Evolutionary conservation across 2,888 invertebrate species (phyloP), one percentile per base, ranked within the genome.

Genomic region (Clivina fossor): DNA sequence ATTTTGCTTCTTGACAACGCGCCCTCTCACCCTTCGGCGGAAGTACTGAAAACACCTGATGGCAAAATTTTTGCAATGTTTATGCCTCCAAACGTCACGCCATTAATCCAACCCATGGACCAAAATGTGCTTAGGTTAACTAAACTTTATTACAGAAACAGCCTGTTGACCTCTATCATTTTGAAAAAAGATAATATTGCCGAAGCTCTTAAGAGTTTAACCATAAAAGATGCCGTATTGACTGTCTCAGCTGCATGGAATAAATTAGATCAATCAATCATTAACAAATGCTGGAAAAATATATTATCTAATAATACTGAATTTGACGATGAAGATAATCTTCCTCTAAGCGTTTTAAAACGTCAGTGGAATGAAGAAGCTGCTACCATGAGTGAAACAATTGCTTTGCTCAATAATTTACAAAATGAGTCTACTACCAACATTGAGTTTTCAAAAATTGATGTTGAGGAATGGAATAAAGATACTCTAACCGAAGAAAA

Each of bases 281-380:
- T 40, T 40, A 20, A 40, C 19, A 40, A 40, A 40, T 40, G 3
- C 20, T 40, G 40, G 20, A 40, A 20, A n/a, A 20, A 40, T 40
- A 40, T 40, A 19, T 40, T 40, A 16, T 40, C 40, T 40, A 40
- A 40, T 40, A 33, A 33, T 40, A 40, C 40, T 18, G 40, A 20
- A 40, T 40, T 40, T 19, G 40, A 40, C 40, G 20, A 18, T 40
- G 19, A 20, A 33, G 8, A 33, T 33, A 33, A 33, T 33, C 35
- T 33, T 33, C 35, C 35, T 33, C 35, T 33, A 33, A 33, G 35
- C 35, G 35, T 33, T 33, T 33, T 33, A 3, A 33, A 33, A 33
- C 35, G 35, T 16, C 35, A 33, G 35, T 33, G 35, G 35, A 33
- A 33, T 33, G 35, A 33, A 33, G 35, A 33, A 33, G 35, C n/a